These are phyloP conservation scores for Orussus abietinus DNA, from an alignment of 1,140 invertebrate genomes.

Conservation along the genomic window DNA sequence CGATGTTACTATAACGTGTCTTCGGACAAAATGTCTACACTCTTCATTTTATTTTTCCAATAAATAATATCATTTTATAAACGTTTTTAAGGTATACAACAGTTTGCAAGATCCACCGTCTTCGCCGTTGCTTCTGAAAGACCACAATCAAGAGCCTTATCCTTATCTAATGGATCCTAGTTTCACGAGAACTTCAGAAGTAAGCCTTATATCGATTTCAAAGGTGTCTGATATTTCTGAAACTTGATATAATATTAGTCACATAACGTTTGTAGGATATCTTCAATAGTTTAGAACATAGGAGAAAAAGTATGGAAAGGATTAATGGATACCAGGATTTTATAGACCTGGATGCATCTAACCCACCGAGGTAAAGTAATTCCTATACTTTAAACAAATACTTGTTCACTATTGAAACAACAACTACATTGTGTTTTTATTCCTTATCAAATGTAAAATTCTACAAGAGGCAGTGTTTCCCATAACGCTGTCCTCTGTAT, in stretches of 20 bases:
- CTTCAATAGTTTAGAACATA: conserved; percentile 46
- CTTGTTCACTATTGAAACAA: no score
- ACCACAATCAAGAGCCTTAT: conserved; percentile 40
- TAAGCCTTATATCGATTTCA: conserved; percentile 14
- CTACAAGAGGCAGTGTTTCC: no score
- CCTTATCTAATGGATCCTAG: conserved; percentile 43
- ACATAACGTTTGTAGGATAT: conserved; percentile 43
- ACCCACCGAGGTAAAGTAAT: conserved; percentile 36
- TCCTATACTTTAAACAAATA: not conserved
- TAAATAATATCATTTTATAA: no score
- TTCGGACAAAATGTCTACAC: no score
- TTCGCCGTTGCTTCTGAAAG: conserved; percentile 40
- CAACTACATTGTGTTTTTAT: no score
- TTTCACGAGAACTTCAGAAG: conserved; percentile 51
- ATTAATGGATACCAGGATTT: conserved; percentile 42
- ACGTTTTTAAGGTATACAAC: conserved; percentile 47
- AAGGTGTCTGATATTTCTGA: no score
- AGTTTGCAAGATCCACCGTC: conserved; percentile 48
- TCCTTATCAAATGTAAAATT: no score
- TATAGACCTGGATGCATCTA: conserved; percentile 29
- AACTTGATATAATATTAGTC: no score
- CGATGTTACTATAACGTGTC: no score
- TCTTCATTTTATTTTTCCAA: no score
- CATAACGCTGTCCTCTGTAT: no score
- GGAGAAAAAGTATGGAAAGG: conserved; percentile 45